Evolutionary conservation across 2,888 invertebrate genomes (phyloP).

Genomic region (Leptopilina syphax): DNA sequence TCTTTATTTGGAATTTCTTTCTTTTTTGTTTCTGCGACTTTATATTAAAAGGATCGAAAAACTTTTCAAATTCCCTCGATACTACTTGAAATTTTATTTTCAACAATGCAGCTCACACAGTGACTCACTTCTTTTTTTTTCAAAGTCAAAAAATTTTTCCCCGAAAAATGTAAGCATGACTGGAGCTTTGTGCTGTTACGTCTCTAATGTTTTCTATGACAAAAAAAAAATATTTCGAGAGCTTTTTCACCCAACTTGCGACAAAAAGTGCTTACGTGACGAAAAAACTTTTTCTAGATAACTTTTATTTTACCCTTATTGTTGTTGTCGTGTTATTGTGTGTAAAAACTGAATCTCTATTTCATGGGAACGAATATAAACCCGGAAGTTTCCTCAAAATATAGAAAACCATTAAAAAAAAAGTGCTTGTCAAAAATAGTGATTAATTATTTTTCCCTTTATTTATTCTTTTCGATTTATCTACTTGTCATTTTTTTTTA

Average conservation of each 20-base stretch:
- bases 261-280: conserved; percentile 17
- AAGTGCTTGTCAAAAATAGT: background rate
- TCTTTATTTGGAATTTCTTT: too few species aligned
- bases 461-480: background rate
- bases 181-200: conserved; percentile 7
- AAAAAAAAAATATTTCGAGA: conserved; percentile 19
- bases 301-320: conserved; percentile 13
- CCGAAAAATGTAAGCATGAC: conserved; percentile 13
- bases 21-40: background rate
- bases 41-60: conserved; percentile 11
- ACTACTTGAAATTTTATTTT: background rate
- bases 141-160: conserved; percentile 7
- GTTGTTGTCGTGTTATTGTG: conserved; percentile 12
- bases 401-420: background rate
- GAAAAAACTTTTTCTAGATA: conserved; percentile 17
- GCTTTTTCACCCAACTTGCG: conserved; percentile 8
- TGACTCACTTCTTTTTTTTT: background rate
- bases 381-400: background rate
- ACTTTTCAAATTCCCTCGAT: background rate
- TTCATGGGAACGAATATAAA: conserved; percentile 2
- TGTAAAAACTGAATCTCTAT: background rate
- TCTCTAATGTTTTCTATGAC: background rate
- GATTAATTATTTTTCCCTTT: background rate
- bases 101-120: background rate
- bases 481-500: background rate